A percentile compares a stretch with the other conserved stretches of the same genome.
phyloP scores from a whole-genome alignment of 2,888 invertebrate genomes.

The Megalurothrips usitatus region DNA sequence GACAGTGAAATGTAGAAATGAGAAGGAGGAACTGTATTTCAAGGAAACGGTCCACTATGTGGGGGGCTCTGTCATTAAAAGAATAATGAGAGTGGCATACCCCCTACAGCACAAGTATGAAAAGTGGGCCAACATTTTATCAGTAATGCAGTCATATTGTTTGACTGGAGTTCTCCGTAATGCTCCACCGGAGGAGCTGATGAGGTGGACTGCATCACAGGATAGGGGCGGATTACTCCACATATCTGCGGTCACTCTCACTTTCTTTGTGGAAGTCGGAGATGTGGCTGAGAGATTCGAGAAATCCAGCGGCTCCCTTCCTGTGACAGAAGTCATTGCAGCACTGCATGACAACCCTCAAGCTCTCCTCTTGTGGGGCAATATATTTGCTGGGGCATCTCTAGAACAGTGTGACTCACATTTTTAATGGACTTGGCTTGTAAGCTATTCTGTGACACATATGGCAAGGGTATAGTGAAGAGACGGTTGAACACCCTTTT shows the following conservation, averaged over 20 bases:
- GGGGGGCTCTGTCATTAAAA: neutral
- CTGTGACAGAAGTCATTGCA: neutral
- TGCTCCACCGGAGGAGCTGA: neutral
- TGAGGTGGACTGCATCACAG: neutral
- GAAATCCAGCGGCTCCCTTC: neutral
- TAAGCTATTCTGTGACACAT: neutral
- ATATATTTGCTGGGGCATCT: neutral
- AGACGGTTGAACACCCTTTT: neutral
- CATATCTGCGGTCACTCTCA: neutral
- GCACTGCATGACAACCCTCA: neutral
- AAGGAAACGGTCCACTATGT: neutral
- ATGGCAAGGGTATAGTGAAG: neutral
- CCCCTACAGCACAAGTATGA: neutral
- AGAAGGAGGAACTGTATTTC: neutral
- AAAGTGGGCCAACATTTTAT: neutral
- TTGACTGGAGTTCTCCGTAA: neutral
- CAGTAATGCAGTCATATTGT: neutral
- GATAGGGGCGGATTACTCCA: neutral
- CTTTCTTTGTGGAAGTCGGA: neutral
- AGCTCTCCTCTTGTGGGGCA: neutral
- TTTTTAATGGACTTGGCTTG: neutral
- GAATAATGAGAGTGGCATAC: neutral
- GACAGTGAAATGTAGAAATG: neutral
- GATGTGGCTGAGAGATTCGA: neutral
- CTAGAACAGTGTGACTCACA: neutral